phyloP scores from a whole-genome alignment of 2,113 vertebrate genomes.

The Damaliscus lunatus region DNA sequence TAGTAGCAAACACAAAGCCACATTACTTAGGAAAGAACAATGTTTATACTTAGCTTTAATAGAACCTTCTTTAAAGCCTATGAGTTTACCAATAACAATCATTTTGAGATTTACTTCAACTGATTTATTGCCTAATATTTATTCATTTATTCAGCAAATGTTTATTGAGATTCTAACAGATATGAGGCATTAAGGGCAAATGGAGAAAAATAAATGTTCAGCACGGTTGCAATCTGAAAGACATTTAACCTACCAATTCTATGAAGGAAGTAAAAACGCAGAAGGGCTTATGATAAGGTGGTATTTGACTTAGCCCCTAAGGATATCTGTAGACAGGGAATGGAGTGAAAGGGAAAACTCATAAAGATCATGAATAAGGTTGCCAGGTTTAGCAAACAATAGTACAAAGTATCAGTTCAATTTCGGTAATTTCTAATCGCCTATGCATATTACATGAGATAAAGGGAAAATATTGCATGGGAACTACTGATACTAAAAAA shows the following conservation, averaged over 20 bases:
- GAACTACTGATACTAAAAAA: background rate
- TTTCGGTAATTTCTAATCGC: background rate
- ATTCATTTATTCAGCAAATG: constrained; percentile 29
- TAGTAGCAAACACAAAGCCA: background rate
- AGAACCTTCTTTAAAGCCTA: background rate
- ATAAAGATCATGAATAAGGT: background rate
- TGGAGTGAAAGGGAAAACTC: background rate
- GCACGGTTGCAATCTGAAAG: background rate
- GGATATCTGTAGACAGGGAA: background rate
- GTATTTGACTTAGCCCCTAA: background rate
- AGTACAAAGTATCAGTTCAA: background rate
- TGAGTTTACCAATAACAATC: background rate
- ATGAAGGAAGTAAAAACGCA: background rate
- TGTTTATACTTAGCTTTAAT: background rate
- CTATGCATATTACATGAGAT: background rate
- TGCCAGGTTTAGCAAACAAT: background rate
- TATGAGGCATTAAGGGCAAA: background rate
- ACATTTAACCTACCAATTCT: background rate
- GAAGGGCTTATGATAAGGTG: background rate
- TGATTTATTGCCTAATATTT: constrained; percentile 12
- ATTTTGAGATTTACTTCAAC: constrained; percentile 15
- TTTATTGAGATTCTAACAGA: background rate
- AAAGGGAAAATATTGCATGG: background rate
- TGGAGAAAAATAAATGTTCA: constrained; percentile 12
- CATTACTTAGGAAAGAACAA: background rate